Evolutionary conservation across 2,888 invertebrate genomes (phyloP), one percentile per base, ranked within the genome.

Genomic region (Chymomyza fuscimana): DNA sequence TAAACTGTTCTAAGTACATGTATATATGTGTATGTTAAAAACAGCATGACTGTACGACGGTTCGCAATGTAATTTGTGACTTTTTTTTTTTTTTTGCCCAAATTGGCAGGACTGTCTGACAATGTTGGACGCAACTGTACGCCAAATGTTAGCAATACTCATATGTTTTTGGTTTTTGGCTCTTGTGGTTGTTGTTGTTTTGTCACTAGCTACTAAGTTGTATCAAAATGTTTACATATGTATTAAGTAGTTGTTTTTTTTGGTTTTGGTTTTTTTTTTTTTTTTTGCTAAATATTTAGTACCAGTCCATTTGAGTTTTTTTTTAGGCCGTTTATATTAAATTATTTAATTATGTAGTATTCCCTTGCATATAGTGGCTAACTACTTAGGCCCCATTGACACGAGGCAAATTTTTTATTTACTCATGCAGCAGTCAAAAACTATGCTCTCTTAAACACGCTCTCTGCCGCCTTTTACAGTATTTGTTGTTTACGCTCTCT

Each of bases 181-280:
- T 46, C 40, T 46, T 46, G 40, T 46, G 10, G 40, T 46, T 10
- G 10, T 46, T 46, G 40, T 74, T 60, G 69, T 70, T 80, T 76
- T 82, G 40, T 82, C 64, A 72, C 82, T 82, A 83, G 69, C 86
- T 83, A 83, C 83, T 83, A 86, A 82, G 74, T 86, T 66, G 73
- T 81, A 83, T 83, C 86, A 82, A 83, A 83, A 86, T 81, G 72
- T 73, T 75, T 78, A 72, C 67, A 40, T 80, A 76, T 69, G 29
- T 72, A 71, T 80, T 56, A 69, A 58, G 73, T 73, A 65, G 58
- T 73, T 75, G 46, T 16, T 16, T 22, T 54, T 59, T 40, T 56
- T 16, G 29, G 51, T 29, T 19, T 50, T 22, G 22, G n/a, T 5
- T 16, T 51, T 5, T 51, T 19, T 19, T 19, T 4, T 2, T 16